Base-by-base conservation (phyloP, 1,140 invertebrate genomes). In the Aphis craccivora region DNA sequence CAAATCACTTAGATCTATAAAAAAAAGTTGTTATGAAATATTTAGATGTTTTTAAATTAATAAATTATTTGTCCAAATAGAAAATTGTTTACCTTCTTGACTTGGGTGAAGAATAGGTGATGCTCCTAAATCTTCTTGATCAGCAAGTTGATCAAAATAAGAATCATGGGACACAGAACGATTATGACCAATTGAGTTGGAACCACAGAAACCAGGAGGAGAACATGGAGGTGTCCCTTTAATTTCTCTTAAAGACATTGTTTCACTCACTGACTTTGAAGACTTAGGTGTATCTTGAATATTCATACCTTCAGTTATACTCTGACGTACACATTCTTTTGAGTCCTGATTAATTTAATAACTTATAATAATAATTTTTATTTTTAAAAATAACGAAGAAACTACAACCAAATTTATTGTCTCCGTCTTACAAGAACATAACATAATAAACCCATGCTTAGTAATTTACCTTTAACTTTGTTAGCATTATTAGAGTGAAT, bases 81-180 rank as follows among this genome's bases (percentile, higher is more conserved):
- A n/a, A n/a, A n/a, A n/a, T n/a, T n/a, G n/a, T n/a, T 4, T 86
- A 93, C 91, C 93, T 93, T 93, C 87, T 89, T 88, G 93, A 45
- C 93, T 89, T 60, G 93, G 84, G 37, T 25, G 91, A 55, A 40
- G 91, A 53, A 84, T 51, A 51, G 76, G 91, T 81, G 93, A 88
- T 93, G 55, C 67, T 55, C 87, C 89, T n/a, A 89, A n/a, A 53
- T 94, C 76, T 89, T 94, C 90, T 94, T 81, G 91, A 86, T 96
- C 96, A 35, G 95, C 95, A 25, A 96, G 94, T 84, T 96, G 96
- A 95, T 98, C 98, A 95, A 99, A 99, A 95, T 99, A 99, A 2
- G 98, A 99, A 95, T 99, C 98, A 95, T 98, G 98, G 0, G 98
- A 98, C 0, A 98, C 97, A 2, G 98, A 98, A 91, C 97, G 96